Base-by-base conservation (phyloP, 2,797 vertebrate genomes). In the Xenops minutus region DNA sequence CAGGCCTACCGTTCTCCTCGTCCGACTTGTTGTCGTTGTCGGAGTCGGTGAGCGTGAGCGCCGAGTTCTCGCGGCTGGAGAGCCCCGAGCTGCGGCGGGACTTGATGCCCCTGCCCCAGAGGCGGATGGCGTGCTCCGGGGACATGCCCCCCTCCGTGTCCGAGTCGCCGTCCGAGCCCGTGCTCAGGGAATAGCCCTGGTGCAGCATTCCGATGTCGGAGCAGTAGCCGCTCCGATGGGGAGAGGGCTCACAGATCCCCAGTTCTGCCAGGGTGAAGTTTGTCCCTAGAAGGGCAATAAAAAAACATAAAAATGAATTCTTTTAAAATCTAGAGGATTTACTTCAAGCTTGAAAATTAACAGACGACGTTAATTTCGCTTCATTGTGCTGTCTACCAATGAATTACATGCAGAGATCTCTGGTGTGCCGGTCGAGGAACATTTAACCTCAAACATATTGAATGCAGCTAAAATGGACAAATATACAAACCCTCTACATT, bases 1-100 rank as follows among this genome's bases (percentile, higher is more conserved):
- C 68, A 74, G 88, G 74, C 99, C 97, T 99, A 99, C 99, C 99
- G 74, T 98, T 99, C 91, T 99, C 99, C 27, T 99, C 99, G 36
- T 99, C 99, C 7, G 99, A 99, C 97, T 99, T 99, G 93, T 99
- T 98, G 51, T 99, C 99, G 63, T 99, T 99, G 93, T 99, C 99
- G 5, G 99, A 99, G 97, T 99, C 99, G 6, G 99, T 99, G 91
- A 99, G 98, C 1, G 99, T 99, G 81, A 99, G 99, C 4, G 99
- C 99, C 0, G 99, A 99, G 97, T 99, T 99, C 93, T 99, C 99
- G 1, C 98, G 98, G 93, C 99, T 99, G 85, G 99, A 99, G 71
- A 99, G 98, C 34, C 99, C 99, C 0, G 99, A 99, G 93, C 99
- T 99, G 75, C 99, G 98, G 56, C 98, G 98, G 96, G 99, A 99